phyloP scores from a whole-genome alignment of 1,140 invertebrate species.

The Apis cerana region DNA sequence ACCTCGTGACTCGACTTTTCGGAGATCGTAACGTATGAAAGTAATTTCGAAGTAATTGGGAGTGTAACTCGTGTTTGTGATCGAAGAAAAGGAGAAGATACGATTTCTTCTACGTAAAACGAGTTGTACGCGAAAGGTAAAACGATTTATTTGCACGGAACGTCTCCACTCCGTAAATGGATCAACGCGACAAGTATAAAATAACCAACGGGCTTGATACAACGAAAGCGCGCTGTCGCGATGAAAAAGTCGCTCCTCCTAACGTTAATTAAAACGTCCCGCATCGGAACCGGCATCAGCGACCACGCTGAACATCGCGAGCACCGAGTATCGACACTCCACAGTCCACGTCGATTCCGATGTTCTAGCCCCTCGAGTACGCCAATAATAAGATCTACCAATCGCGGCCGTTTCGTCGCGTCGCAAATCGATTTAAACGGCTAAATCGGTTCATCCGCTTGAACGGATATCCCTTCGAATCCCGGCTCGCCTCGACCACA shows the following conservation, averaged over 20 bases:
- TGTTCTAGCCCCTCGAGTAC: background rate
- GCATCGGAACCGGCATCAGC: slow-evolving; percentile 29
- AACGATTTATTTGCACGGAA: no score
- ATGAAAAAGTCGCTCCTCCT: slow-evolving; percentile 9
- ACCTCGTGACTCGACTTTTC: background rate
- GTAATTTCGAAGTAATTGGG: background rate
- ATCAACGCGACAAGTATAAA: background rate
- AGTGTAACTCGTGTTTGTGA: background rate
- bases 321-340: slow-evolving; percentile 6
- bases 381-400: slow-evolving; percentile 10
- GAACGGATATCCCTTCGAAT: background rate
- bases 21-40: no score
- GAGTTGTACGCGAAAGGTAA: no score
- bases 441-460: background rate
- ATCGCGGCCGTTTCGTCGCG: background rate
- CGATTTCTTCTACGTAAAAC: background rate
- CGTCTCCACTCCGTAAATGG: background rate
- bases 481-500: background rate
- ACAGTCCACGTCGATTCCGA: background rate
- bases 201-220: background rate
- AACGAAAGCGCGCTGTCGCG: background rate
- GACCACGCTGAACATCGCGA: background rate
- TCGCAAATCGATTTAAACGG: slow-evolving; percentile 7
- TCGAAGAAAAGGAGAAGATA: background rate
- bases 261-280: slow-evolving; percentile 44